phyloP scores from a whole-genome alignment of 1,140 invertebrate species.

The Platyscapa corneri region DNA sequence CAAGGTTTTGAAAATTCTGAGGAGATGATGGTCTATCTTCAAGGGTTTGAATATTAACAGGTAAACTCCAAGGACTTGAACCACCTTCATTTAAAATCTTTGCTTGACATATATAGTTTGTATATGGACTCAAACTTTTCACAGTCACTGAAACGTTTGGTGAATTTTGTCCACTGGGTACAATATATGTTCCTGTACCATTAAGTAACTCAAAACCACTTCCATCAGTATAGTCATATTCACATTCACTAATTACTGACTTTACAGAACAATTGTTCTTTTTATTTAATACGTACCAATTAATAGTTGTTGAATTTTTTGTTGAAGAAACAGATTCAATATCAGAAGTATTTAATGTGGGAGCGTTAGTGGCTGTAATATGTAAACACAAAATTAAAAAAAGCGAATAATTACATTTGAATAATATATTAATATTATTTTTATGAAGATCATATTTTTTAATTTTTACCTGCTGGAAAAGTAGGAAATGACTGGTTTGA shows the following conservation, averaged over 20 bases:
- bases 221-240: slow-evolving; percentile 52
- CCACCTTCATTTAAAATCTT: slow-evolving; percentile 52
- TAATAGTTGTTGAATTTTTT: slow-evolving; percentile 50
- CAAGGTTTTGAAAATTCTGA: slow-evolving; percentile 26
- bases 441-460: not conserved
- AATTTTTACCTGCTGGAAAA: slow-evolving; percentile 20
- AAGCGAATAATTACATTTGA: not conserved
- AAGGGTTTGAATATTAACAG: slow-evolving; percentile 51
- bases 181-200: not conserved
- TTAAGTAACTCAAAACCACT: slow-evolving; percentile 54
- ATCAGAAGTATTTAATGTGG: slow-evolving; percentile 19
- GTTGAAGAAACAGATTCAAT: not conserved
- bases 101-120: slow-evolving; percentile 59
- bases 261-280: slow-evolving; percentile 57
- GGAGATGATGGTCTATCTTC: slow-evolving; percentile 62
- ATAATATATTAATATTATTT: not conserved
- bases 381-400: slow-evolving; percentile 3
- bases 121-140: slow-evolving; percentile 58
- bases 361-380: slow-evolving; percentile 50
- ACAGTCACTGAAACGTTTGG: slow-evolving; percentile 50
- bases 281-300: slow-evolving; percentile 57
- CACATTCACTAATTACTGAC: slow-evolving; percentile 53
- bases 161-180: not conserved
- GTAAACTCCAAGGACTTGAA: slow-evolving; percentile 53
- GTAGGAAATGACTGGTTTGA: slow-evolving; percentile 24